Conservation (phyloP, 2,113 vertebrate species). For the Hippocampus guttulatus region DNA sequence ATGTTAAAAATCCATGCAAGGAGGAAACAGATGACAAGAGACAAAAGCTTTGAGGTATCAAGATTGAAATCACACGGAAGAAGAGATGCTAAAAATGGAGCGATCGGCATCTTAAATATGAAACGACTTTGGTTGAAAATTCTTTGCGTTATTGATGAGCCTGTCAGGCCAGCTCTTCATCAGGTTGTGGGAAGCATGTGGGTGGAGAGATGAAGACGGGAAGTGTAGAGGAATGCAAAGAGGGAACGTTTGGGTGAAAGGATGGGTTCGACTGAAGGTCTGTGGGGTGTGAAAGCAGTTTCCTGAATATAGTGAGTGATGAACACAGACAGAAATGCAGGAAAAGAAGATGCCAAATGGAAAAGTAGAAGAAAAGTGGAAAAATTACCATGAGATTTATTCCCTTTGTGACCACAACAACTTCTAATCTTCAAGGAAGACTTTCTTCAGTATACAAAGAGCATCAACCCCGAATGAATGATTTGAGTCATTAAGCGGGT, state of each 20-base stretch:
- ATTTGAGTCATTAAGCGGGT: neutral
- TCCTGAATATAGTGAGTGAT: slow-evolving; percentile 33
- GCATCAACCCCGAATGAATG: neutral
- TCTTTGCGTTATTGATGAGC: slow-evolving; percentile 60
- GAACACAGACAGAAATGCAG: slow-evolving; percentile 6
- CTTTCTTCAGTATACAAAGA: neutral
- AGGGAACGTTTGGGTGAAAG: slow-evolving; percentile 15
- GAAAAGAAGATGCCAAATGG: neutral
- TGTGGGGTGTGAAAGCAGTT: slow-evolving; percentile 26
- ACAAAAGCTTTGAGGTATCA: neutral
- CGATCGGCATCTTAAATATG: slow-evolving; percentile 11
- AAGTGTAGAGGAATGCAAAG: slow-evolving; percentile 6
- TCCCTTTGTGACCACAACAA: too few relatives aligned
- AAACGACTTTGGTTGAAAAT: slow-evolving; percentile 31
- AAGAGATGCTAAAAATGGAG: neutral
- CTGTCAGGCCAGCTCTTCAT: slow-evolving; percentile 53
- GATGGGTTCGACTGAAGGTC: slow-evolving; percentile 46
- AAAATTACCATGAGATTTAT: slow-evolving; percentile 37
- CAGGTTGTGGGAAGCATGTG: slow-evolving; percentile 34
- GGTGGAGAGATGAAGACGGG: slow-evolving; percentile 12
- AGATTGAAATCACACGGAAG: slow-evolving; percentile 1
- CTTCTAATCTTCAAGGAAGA: too few relatives aligned
- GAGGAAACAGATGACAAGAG: neutral
- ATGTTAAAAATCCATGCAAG: neutral
- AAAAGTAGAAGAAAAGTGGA: slow-evolving; percentile 19